Conservation (phyloP, 2,888 invertebrate genomes). For the Xestia xanthographa region DNA sequence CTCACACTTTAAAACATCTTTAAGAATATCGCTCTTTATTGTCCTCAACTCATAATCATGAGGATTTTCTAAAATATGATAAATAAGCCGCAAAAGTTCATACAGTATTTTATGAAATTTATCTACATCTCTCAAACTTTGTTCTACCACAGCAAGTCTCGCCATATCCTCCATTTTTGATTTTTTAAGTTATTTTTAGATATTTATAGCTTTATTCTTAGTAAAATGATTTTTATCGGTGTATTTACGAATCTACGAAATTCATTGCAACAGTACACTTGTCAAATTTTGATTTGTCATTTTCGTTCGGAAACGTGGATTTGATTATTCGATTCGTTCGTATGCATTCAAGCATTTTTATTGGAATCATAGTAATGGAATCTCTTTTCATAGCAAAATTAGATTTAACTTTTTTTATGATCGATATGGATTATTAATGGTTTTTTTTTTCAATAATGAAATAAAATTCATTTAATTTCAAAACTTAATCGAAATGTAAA, state of each 20-base stretch:
- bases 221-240: constrained; percentile 51
- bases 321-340: background rate
- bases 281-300: constrained; percentile 86
- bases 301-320: constrained; percentile 72
- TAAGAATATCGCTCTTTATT: constrained; percentile 76
- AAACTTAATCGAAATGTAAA: no score
- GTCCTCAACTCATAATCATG: constrained; percentile 79
- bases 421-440: background rate
- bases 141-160: constrained; percentile 85
- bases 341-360: background rate
- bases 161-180: constrained; percentile 86
- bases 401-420: background rate
- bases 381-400: background rate
- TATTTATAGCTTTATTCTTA: constrained; percentile 48
- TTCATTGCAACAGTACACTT: constrained; percentile 72
- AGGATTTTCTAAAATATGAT: constrained; percentile 83
- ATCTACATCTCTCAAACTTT: constrained; percentile 76
- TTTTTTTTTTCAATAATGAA: no score
- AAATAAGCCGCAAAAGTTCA: constrained; percentile 79
- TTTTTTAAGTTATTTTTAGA: constrained; percentile 52
- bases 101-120: constrained; percentile 80
- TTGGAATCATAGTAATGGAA: no score
- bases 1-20: constrained; percentile 75
- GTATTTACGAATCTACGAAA: constrained; percentile 67
- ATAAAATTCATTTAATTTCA: background rate